phyloP scores from a whole-genome alignment of 2,113 vertebrate species.

The Chauna torquata region DNA sequence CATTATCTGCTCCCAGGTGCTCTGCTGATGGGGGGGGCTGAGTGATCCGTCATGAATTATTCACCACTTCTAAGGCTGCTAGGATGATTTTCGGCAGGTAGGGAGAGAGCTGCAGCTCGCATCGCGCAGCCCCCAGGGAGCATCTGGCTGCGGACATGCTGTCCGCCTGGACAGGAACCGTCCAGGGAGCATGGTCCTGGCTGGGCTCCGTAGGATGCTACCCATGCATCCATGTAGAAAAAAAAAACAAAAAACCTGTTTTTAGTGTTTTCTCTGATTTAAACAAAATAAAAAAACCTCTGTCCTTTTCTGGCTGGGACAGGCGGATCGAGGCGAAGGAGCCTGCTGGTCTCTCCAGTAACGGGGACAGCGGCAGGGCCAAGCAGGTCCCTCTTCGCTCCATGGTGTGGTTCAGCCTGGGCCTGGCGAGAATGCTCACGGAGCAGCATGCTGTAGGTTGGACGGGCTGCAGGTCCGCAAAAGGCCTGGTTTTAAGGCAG shows the following conservation, averaged over 20 bases:
- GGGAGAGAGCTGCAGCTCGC: not conserved
- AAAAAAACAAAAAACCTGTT: too few species aligned
- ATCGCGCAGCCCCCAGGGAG: not conserved
- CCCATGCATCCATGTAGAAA: not conserved
- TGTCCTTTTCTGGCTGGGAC: not conserved
- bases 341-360: not conserved
- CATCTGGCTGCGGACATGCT: not conserved
- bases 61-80: not conserved
- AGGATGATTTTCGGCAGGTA: not conserved
- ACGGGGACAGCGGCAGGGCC: not conserved
- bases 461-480: not conserved
- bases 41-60: constrained; percentile 34
- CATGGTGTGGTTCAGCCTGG: not conserved
- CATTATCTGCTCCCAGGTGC: constrained; percentile 18
- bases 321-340: not conserved
- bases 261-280: not conserved
- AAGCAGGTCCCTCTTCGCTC: not conserved
- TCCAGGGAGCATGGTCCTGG: not conserved
- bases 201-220: not conserved
- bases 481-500: not conserved
- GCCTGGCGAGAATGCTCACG: not conserved
- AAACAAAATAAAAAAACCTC: not conserved
- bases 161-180: not conserved
- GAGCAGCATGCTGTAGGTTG: not conserved
- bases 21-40: not conserved